Evolutionary conservation across 2,113 vertebrate genomes (phyloP).

Genomic region (Calyptomena viridis): DNA sequence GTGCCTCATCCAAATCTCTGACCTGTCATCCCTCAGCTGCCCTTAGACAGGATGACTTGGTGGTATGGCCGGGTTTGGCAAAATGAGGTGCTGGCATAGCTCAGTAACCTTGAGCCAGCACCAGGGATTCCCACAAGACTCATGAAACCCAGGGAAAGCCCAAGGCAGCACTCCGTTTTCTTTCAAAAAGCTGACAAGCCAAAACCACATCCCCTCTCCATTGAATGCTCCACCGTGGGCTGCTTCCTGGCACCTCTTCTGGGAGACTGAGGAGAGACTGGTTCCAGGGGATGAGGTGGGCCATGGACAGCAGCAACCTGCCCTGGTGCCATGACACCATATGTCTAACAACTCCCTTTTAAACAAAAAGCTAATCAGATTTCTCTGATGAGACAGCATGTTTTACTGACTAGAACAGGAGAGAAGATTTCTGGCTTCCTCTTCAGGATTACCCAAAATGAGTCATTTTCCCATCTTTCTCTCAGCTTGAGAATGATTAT

Average conservation of each 20-base stretch:
- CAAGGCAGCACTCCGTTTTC: neutral
- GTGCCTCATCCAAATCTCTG: neutral
- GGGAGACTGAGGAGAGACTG: neutral
- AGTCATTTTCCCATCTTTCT: neutral
- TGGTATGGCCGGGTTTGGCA: neutral
- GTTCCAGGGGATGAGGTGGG: accelerated
- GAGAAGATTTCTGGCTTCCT: neutral
- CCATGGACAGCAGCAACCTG: neutral
- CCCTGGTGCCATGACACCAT: neutral
- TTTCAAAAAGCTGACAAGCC: neutral
- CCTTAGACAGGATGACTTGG: neutral
- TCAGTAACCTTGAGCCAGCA: neutral
- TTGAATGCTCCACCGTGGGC: accelerated
- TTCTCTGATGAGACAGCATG: neutral
- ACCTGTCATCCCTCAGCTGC: neutral
- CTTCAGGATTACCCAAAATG: neutral
- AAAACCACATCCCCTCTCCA: accelerated
- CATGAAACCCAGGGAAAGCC: neutral
- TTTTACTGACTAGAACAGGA: neutral
- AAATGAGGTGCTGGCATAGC: accelerated
- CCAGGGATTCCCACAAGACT: neutral
- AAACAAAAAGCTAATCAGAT: neutral
- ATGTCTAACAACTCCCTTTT: neutral
- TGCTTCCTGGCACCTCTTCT: neutral
- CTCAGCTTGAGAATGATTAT: neutral